Evolutionary conservation across 2,797 vertebrate genomes (phyloP).

Genomic region (Enteromius fasciolatus): DNA sequence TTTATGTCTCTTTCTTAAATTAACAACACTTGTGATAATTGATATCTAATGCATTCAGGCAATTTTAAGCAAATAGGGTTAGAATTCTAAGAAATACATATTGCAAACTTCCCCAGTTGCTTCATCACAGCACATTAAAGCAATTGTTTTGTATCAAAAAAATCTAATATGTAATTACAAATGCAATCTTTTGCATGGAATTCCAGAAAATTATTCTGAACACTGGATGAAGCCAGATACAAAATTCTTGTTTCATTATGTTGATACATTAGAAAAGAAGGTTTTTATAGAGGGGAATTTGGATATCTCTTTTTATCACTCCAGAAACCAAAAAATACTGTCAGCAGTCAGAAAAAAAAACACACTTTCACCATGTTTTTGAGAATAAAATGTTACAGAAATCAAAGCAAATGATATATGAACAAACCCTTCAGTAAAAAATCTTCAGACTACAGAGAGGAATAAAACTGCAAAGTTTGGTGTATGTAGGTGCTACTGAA

Average conservation of each 20-base stretch:
- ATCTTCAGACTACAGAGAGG: not conserved
- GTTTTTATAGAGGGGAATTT: not conserved
- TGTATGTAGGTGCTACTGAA: not conserved
- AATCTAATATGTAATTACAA: not conserved
- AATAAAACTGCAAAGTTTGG: not conserved
- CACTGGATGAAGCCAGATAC: not conserved
- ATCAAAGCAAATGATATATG: not conserved
- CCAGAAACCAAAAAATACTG: not conserved
- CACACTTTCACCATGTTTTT: not conserved
- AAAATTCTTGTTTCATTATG: not conserved
- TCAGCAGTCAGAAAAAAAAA: not conserved
- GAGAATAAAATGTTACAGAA: not conserved
- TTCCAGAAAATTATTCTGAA: not conserved
- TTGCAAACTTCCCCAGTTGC: not conserved
- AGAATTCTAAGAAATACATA: not conserved
- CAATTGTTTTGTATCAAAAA: not conserved
- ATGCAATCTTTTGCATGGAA: not conserved
- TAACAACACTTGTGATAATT: not conserved
- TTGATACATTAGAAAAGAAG: not conserved
- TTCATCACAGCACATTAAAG: not conserved
- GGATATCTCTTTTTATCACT: not conserved
- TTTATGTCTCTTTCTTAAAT: not conserved
- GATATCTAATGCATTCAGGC: not conserved
- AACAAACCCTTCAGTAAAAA: not conserved
- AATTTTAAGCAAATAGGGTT: not conserved